These are phyloP conservation scores for Drosophila buzzatii DNA, from an alignment of 2,888 invertebrate species.

Conservation along the genomic window DNA sequence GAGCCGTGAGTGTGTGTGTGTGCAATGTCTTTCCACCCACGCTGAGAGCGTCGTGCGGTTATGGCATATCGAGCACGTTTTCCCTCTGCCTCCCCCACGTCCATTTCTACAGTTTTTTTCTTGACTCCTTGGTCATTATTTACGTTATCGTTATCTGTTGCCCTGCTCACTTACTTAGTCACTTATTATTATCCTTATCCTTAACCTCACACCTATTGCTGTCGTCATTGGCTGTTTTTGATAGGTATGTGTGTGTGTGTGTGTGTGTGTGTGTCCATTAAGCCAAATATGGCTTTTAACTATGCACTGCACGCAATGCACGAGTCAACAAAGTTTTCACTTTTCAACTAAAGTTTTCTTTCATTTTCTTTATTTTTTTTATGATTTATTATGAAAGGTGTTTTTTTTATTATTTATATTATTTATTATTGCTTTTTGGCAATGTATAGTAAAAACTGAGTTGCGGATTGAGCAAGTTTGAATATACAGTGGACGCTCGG, in stretches of 20 bases:
- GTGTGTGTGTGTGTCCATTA: conserved; percentile 44
- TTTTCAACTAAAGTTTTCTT: conserved; percentile 37
- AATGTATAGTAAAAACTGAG: neutral
- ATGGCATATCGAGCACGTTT: conserved; percentile 77
- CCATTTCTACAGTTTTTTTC: conserved; percentile 22
- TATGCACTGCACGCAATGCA: conserved; percentile 64
- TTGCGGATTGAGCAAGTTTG: neutral
- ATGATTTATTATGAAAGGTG: conserved; percentile 23
- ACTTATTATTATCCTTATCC: conserved; percentile 70
- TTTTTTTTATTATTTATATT: neutral
- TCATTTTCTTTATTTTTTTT: conserved; percentile 39
- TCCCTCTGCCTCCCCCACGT: no score
- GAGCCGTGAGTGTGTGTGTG: neutral
- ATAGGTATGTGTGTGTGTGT: conserved; percentile 3
- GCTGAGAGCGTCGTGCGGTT: conserved; percentile 55
- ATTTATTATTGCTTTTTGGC: neutral
- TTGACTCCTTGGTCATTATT: conserved; percentile 73
- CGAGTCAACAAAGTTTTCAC: conserved; percentile 40
- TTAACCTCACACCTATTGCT: conserved; percentile 48
- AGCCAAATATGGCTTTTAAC: conserved; percentile 65
- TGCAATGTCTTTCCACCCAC: conserved; percentile 20
- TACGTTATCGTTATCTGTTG: conserved; percentile 75
- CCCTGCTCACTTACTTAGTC: conserved; percentile 66
- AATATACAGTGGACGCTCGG: neutral
- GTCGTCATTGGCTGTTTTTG: conserved; percentile 21